Evolutionary conservation across 1,140 invertebrate species (phyloP), one percentile per base, ranked within the genome.

Genomic region (Brachionus koreanus): DNA sequence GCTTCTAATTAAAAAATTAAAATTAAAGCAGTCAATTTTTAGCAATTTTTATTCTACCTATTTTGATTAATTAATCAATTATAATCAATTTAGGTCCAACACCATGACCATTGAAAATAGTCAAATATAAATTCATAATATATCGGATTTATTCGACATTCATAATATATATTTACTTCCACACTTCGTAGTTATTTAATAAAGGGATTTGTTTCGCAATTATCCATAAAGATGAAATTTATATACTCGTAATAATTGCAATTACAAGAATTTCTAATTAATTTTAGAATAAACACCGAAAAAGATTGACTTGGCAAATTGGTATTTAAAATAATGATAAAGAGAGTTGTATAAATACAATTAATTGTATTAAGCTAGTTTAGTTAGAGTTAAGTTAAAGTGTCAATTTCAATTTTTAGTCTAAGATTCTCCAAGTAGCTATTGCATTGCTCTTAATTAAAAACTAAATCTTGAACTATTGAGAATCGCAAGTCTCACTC

Each of bases 21-120:
- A 69, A 69, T 69, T 69, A 69, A 69, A 69, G 65, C 65, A 69
- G 65, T 69, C 65, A 69, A 69, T 42, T 39, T 69, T 39, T 69
- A 13, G 19, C 65, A 69, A 69, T 69, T 69, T 69, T 39, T 39
- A 39, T 42, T 69, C 65, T 65, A 65, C 29, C 12, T 37, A 42
- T 69, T 69, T 69, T 69, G 65, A 69, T 69, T 69, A 69, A 69
- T 69, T 69, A 69, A 69, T 69, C 65, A 69, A 69, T 69, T 69
- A 69, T 37, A 69, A 69, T 39, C 65, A 69, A 42, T 69, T 69
- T 19, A 69, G 1, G 19, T 19, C 49, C 65, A 39, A 69, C 29
- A 69, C 65, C 65, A 69, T 69, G 65, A 69, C 65, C 37, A 69
- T 16, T 33, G 33, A 5, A 37, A 29, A 5, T 2, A 39, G 65